A percentile compares a stretch with the other conserved stretches of the same genome.
phyloP scores from a whole-genome alignment of 64 coral and sea anemone species.

The Actinia equina region DNA sequence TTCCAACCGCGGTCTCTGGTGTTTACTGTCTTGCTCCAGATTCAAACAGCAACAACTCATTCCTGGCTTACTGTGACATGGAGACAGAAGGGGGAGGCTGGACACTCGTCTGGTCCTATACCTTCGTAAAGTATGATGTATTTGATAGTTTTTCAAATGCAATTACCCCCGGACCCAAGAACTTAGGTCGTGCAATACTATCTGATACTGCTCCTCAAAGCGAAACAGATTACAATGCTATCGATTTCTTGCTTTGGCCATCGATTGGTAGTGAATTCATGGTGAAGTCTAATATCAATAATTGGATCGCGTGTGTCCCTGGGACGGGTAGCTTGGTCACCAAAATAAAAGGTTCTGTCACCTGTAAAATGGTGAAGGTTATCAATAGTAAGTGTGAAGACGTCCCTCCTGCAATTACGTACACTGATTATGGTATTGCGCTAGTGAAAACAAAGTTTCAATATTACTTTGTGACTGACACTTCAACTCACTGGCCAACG shows the following conservation, averaged over 20 bases:
- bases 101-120: constrained; percentile 27
- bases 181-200: not conserved
- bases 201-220: not conserved
- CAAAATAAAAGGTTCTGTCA: not conserved
- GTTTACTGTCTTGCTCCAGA: not conserved
- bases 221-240: constrained; percentile 1
- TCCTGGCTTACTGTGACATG: constrained; percentile 35
- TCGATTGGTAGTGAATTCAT: constrained; percentile 15
- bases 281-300: constrained; percentile 42
- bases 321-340: not conserved
- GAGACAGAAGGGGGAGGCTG: constrained; percentile 29
- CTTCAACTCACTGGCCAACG: too few species aligned
- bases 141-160: constrained; percentile 6
- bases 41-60: not conserved
- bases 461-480: too few species aligned
- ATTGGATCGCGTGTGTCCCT: constrained; percentile 31
- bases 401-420: too few species aligned
- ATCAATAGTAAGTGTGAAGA: too few species aligned
- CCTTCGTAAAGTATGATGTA: not conserved
- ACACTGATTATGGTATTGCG: too few species aligned
- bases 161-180: constrained; percentile 1
- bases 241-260: constrained; percentile 4
- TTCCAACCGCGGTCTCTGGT: not conserved
- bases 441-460: too few species aligned
- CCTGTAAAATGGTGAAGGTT: constrained; percentile 14